A percentile compares a stretch with the other conserved stretches of the same genome.
phyloP scores from a whole-genome alignment of 2,888 invertebrate genomes.

The Plebejus anna region DNA sequence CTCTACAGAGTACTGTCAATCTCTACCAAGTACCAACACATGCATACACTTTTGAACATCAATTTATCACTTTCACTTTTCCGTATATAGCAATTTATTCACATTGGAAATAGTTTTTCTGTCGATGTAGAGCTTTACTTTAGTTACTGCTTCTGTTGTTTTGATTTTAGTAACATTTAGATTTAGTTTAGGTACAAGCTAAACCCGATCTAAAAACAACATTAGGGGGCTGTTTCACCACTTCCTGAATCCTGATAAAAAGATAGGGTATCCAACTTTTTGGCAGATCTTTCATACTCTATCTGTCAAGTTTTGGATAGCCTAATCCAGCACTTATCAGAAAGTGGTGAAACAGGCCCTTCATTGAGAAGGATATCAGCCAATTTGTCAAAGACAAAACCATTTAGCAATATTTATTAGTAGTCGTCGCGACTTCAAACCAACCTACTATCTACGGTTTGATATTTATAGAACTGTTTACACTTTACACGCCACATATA shows the following conservation, averaged over 20 bases:
- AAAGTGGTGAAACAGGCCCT: no score
- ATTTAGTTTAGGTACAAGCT: background rate
- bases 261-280: no score
- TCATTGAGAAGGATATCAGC: background rate
- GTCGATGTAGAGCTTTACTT: no score
- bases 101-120: background rate
- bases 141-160: background rate
- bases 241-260: no score
- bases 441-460: background rate
- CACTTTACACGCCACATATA: slow-evolving; percentile 30
- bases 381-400: background rate
- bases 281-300: no score
- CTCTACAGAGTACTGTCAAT: no score
- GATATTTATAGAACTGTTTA: slow-evolving; percentile 27
- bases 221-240: no score
- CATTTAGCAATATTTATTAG: background rate
- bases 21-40: no score
- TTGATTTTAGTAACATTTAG: background rate
- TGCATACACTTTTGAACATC: no score
- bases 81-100: background rate
- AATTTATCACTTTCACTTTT: background rate
- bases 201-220: background rate
- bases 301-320: no score
- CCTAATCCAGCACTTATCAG: no score
- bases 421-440: background rate